Evolutionary conservation across 2,797 vertebrate species (phyloP).

Genomic region (Tragopan temminckii): DNA sequence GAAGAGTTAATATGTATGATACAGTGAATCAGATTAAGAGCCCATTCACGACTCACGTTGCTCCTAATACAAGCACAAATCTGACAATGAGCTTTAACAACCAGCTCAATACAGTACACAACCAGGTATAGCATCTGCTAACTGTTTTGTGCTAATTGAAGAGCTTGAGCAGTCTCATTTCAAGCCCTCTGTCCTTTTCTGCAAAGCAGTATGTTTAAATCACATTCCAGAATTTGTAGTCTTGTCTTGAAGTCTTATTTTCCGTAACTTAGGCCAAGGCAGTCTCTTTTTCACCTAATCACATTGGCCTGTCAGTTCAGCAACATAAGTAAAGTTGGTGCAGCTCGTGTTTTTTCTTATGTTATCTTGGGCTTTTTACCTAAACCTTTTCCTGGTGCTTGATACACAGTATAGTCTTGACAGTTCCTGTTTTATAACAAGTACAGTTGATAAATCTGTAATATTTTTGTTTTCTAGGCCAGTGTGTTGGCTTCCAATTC

Average conservation of each 20-base stretch:
- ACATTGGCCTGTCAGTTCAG: background rate
- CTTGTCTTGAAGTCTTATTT: background rate
- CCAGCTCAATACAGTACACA: conserved; percentile 93
- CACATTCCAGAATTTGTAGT: background rate
- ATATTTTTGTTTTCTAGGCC: conserved; percentile 83
- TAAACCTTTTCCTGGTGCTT: background rate
- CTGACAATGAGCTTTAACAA: conserved; percentile 98
- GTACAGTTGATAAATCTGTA: background rate
- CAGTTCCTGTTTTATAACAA: background rate
- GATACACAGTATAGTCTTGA: background rate
- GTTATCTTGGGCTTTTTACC: background rate
- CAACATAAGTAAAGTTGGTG: background rate
- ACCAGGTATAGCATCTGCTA: conserved; percentile 86
- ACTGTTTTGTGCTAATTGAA: background rate
- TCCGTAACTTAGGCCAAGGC: background rate
- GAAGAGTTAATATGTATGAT: conserved; percentile 94
- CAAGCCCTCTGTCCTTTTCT: background rate
- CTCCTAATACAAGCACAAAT: conserved; percentile 93
- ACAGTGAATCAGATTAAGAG: conserved; percentile 92
- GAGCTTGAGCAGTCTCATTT: background rate
- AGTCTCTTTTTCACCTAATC: background rate
- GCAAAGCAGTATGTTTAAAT: background rate
- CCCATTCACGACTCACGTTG: conserved; percentile 89
- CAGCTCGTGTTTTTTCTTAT: background rate
- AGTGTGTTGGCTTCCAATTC: conserved; percentile 88